Conservation (phyloP, 1,140 invertebrate species). For the Popillia japonica region DNA sequence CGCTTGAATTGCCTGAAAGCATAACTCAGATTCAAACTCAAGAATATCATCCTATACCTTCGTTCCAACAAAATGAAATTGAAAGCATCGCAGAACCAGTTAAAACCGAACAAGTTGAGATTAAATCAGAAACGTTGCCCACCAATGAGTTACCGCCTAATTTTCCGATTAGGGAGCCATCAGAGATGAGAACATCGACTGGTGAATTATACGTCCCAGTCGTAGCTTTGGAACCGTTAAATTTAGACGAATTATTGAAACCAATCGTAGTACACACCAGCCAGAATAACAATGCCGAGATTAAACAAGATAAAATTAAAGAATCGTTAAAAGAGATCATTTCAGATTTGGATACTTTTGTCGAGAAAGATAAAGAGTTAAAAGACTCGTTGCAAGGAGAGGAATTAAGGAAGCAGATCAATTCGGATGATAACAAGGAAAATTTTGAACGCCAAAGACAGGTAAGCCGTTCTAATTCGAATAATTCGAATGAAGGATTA, state of each 20-base stretch:
- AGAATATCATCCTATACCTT: constrained; percentile 43
- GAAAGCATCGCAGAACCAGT: constrained; percentile 14
- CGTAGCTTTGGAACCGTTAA: constrained; percentile 26
- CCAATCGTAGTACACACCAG: not conserved
- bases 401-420: not conserved
- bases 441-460: not conserved
- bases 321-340: constrained; percentile 69
- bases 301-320: constrained; percentile 66
- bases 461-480: not conserved
- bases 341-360: constrained; percentile 67
- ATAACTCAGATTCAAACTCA: not conserved
- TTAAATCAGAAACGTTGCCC: constrained; percentile 32
- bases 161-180: constrained; percentile 7
- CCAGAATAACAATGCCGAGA: constrained; percentile 55
- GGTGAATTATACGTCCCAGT: constrained; percentile 37
- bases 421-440: not conserved
- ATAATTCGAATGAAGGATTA: no score
- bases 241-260: constrained; percentile 34
- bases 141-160: not conserved
- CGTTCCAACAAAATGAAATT: constrained; percentile 20
- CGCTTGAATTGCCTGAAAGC: constrained; percentile 16
- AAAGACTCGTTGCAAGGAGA: constrained; percentile 35
- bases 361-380: constrained; percentile 59
- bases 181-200: constrained; percentile 17
- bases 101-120: constrained; percentile 41